phyloP scores from a whole-genome alignment of 1,140 invertebrate species.

The Drosophila albomicans region DNA sequence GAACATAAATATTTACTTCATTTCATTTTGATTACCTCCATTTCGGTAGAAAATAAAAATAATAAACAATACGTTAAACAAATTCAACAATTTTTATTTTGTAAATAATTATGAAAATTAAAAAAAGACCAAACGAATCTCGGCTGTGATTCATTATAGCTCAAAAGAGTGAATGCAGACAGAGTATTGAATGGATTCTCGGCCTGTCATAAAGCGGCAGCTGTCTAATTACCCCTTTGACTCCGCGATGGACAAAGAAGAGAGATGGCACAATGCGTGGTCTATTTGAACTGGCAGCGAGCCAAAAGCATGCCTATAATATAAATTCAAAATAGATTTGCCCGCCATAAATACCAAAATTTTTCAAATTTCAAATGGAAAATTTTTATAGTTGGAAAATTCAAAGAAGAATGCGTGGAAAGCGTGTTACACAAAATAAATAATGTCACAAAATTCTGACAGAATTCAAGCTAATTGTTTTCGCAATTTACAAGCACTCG shows the following conservation, averaged over 20 bases:
- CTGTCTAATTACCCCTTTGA: constrained; percentile 53
- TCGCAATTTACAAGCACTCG: constrained; percentile 42
- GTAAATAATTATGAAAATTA: constrained; percentile 67
- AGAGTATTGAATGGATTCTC: constrained; percentile 35
- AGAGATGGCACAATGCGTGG: constrained; percentile 60
- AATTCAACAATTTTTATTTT: constrained; percentile 37
- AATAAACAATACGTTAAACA: constrained; percentile 71
- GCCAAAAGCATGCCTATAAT: constrained; percentile 70
- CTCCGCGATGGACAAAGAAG: constrained; percentile 11
- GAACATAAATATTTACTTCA: constrained; percentile 66
- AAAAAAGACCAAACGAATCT: constrained; percentile 34
- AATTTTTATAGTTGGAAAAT: constrained; percentile 48
- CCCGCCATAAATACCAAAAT: constrained; percentile 65
- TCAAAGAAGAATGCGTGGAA: constrained; percentile 45
- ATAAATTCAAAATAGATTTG: constrained; percentile 67
- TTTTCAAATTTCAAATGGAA: constrained; percentile 57
- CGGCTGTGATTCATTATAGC: constrained; percentile 49
- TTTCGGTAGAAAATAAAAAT: constrained; percentile 55
- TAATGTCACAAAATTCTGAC: constrained; percentile 38
- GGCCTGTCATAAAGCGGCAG: constrained; percentile 48
- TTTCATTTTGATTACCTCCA: constrained; percentile 67
- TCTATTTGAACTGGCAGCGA: constrained; percentile 51
- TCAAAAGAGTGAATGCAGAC: constrained; percentile 55
- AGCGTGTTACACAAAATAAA: constrained; percentile 70
- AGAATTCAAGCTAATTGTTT: constrained; percentile 51